Evolutionary conservation across 64 coral and sea anemone species (phyloP).

Genomic region (Porites australiensis): DNA sequence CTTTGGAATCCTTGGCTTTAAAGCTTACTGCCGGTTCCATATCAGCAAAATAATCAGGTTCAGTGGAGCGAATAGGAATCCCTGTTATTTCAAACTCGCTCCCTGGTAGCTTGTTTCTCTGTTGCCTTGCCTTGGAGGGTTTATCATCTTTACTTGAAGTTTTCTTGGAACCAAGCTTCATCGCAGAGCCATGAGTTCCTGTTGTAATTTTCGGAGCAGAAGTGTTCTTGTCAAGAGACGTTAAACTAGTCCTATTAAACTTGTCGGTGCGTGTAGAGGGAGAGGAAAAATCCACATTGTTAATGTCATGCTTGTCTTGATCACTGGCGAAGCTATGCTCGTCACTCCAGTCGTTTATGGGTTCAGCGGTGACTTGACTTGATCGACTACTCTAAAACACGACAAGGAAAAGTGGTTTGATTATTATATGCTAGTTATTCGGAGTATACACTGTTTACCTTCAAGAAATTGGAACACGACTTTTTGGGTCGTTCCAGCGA

Average conservation of each 20-base stretch:
- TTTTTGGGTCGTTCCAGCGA: too few species aligned
- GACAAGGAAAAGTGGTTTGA: background rate
- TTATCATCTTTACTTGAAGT: constrained; percentile 31
- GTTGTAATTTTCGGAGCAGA: background rate
- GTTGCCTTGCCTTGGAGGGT: background rate
- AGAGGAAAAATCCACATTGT: constrained; percentile 22
- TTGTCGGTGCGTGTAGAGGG: background rate
- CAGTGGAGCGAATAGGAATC: constrained; percentile 50
- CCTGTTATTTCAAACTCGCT: constrained; percentile 80
- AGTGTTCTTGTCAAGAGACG: constrained; percentile 3
- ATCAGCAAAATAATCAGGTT: constrained; percentile 89
- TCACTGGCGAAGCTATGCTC: constrained; percentile 23
- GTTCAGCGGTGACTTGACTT: constrained; percentile 23
- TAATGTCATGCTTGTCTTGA: constrained; percentile 1
- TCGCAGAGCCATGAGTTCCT: constrained; percentile 40
- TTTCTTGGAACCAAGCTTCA: constrained; percentile 84
- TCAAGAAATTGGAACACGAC: too few species aligned
- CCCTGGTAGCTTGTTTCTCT: constrained; percentile 18
- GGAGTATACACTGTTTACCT: too few species aligned
- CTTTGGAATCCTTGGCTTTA: constrained; percentile 29
- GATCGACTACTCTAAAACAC: constrained; percentile 2
- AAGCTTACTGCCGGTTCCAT: constrained; percentile 80
- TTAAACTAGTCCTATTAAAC: background rate
- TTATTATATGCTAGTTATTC: background rate
- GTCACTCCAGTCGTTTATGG: constrained; percentile 1